Evolutionary conservation across 2,113 vertebrate genomes (phyloP).

Genomic region (Peromyscus maniculatus): DNA sequence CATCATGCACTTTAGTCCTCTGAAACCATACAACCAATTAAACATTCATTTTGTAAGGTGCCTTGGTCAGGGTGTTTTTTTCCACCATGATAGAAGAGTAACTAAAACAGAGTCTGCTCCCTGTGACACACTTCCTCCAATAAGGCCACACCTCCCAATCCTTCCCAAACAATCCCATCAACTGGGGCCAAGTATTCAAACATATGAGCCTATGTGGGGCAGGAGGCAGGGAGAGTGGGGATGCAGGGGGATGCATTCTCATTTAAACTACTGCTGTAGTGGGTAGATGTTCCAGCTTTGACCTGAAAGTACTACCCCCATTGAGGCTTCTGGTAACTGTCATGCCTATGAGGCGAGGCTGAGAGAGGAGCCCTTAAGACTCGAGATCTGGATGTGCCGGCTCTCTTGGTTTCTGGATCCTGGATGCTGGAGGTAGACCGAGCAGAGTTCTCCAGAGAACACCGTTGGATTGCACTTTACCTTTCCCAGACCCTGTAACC

Average conservation of each 20-base stretch:
- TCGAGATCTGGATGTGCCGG: too few species aligned
- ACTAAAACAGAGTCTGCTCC: not conserved
- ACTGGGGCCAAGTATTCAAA: not conserved
- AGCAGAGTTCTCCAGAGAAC: too few species aligned
- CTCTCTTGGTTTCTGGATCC: too few species aligned
- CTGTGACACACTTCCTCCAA: not conserved
- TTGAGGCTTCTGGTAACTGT: too few species aligned
- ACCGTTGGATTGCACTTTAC: too few species aligned
- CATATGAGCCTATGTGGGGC: not conserved
- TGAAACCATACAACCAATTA: not conserved
- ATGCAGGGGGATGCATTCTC: not conserved
- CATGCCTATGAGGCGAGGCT: too few species aligned
- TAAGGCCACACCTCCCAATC: not conserved
- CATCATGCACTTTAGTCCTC: not conserved
- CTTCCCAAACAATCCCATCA: not conserved
- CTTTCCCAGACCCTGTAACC: too few species aligned
- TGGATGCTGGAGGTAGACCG: too few species aligned
- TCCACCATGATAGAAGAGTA: not conserved
- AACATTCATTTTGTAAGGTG: not conserved
- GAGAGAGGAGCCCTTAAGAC: too few species aligned
- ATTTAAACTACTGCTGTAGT: not conserved
- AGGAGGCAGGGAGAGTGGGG: too few species aligned
- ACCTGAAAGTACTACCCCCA: too few species aligned
- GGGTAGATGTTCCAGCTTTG: too few species aligned
- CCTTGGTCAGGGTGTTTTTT: not conserved